These are phyloP conservation scores for Elgaria multicarinata DNA, from an alignment of 2,113 vertebrate genomes.

Conservation along the genomic window DNA sequence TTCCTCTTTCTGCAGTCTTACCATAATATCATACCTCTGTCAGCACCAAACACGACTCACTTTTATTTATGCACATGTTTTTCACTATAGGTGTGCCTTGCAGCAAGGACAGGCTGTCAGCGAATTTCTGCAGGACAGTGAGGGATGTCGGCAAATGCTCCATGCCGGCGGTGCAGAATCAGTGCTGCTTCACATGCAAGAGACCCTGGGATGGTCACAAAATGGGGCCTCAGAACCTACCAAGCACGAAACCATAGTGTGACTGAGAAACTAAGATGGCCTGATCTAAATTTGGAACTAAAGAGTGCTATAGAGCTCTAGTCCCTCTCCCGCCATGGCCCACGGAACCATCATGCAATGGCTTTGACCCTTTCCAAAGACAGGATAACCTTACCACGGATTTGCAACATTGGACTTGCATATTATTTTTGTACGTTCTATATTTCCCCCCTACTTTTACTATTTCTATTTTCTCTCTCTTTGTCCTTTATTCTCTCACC, in stretches of 20 bases:
- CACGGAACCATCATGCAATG: background rate
- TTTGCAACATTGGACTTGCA: background rate
- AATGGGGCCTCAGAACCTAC: constrained; percentile 50
- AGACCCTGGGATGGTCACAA: constrained; percentile 42
- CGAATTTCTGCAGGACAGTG: constrained; percentile 89
- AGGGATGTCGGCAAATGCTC: constrained; percentile 87
- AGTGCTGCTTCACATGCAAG: constrained; percentile 89
- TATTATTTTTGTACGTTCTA: background rate
- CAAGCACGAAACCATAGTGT: background rate
- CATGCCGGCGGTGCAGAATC: constrained; percentile 81
- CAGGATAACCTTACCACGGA: background rate
- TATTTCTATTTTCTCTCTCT: background rate
- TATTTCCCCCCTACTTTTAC: background rate
- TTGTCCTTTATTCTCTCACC: background rate
- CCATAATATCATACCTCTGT: background rate
- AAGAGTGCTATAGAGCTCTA: background rate
- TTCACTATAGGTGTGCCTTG: constrained; percentile 77
- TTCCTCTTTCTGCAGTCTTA: background rate
- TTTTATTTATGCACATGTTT: constrained; percentile 25
- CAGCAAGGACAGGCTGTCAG: constrained; percentile 87
- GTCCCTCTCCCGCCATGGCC: background rate
- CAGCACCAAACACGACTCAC: constrained; percentile 20
- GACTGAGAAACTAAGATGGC: background rate
- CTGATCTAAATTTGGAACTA: background rate
- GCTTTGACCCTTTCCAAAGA: background rate